These are phyloP conservation scores for Hemitrygon akajei DNA, from an alignment of 2,797 vertebrate genomes.

Conservation along the genomic window DNA sequence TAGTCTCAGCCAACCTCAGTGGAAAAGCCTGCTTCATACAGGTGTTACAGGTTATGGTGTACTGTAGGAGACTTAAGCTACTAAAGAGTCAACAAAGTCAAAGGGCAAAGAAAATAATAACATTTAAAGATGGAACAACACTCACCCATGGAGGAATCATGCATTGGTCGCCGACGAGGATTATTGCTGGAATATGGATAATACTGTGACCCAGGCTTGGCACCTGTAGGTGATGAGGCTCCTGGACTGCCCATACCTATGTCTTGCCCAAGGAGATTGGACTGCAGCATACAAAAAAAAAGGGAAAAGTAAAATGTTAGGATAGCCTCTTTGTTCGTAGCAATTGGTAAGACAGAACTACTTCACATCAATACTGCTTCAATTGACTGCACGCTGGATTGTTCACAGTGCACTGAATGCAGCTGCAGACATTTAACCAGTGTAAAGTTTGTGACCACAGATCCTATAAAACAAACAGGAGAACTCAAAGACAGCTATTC, in stretches of 20 bases:
- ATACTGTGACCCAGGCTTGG: conserved; percentile 84
- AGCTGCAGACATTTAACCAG: too few species aligned
- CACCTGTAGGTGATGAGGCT: conserved; percentile 68
- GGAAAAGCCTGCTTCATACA: too few species aligned
- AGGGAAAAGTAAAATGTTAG: conserved; percentile 41
- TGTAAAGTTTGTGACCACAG: background rate
- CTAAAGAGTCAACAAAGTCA: background rate
- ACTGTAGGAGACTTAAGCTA: background rate
- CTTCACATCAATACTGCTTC: background rate
- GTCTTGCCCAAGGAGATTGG: conserved; percentile 78
- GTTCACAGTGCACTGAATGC: background rate
- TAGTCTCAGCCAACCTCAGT: too few species aligned
- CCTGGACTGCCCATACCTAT: conserved; percentile 84
- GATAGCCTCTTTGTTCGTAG: background rate
- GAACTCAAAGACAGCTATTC: background rate
- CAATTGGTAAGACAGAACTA: background rate
- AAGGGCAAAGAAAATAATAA: background rate
- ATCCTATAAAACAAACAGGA: background rate
- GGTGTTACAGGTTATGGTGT: background rate
- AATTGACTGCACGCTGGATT: background rate
- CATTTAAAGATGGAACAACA: conserved; percentile 16
- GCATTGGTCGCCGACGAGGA: conserved; percentile 78
- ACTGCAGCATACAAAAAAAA: conserved; percentile 59
- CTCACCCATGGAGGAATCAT: conserved; percentile 83
- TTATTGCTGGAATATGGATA: conserved; percentile 85